phyloP scores from a whole-genome alignment of 2,888 invertebrate species.

The Drosophila falleni region DNA sequence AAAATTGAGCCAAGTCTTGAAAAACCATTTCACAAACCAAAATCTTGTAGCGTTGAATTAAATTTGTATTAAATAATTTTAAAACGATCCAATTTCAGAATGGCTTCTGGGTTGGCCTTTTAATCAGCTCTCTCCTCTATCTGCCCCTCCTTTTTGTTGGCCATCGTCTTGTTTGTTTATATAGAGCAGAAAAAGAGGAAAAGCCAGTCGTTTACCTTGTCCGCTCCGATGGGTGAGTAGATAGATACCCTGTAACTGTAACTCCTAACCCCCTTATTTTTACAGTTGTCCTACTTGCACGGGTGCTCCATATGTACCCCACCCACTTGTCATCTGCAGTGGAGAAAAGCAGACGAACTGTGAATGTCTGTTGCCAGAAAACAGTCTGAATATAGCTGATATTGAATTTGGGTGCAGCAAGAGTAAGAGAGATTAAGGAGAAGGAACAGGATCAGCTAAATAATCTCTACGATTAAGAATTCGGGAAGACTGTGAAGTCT shows the following conservation, averaged over 20 bases:
- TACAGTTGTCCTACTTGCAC: conserved; percentile 6
- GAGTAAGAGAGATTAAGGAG: background rate
- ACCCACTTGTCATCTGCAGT: background rate
- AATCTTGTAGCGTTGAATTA: background rate
- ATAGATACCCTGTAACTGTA: too few species aligned
- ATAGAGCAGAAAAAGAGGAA: background rate
- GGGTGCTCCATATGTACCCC: conserved; percentile 5
- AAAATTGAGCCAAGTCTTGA: too few species aligned
- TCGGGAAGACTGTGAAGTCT: background rate
- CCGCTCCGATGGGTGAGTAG: background rate
- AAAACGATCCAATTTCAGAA: conserved; percentile 87
- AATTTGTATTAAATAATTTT: background rate
- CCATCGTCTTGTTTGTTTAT: conserved; percentile 91
- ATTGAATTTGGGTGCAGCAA: background rate
- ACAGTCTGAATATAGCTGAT: background rate
- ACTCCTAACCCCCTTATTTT: background rate
- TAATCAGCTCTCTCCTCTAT: conserved; percentile 93
- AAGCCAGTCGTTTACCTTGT: conserved; percentile 3
- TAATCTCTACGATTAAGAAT: background rate
- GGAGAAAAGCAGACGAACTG: background rate
- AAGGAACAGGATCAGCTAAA: background rate
- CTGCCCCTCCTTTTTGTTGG: conserved; percentile 92
- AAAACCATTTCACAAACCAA: too few species aligned
- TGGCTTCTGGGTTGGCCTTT: conserved; percentile 95
- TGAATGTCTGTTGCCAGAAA: background rate